Conservation (phyloP, 2,888 invertebrate genomes). For the Pheosia tremula region DNA sequence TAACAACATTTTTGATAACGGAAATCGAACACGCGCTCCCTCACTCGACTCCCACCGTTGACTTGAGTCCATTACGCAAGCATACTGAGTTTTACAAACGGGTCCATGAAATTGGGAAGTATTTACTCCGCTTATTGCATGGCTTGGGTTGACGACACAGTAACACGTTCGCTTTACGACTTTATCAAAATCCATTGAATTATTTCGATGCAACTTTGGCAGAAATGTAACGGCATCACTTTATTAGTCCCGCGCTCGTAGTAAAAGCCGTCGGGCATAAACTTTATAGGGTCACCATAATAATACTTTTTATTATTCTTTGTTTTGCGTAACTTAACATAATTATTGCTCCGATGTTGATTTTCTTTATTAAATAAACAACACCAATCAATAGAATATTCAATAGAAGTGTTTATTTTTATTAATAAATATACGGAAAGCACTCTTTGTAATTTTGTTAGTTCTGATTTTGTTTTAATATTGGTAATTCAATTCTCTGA, state of each 20-base stretch:
- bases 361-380: neutral
- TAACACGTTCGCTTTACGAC: slow-evolving; percentile 35
- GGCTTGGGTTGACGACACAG: slow-evolving; percentile 19
- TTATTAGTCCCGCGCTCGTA: slow-evolving; percentile 53
- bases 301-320: slow-evolving; percentile 7
- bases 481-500: too few species aligned
- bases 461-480: too few species aligned
- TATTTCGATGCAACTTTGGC: slow-evolving; percentile 51
- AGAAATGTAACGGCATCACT: slow-evolving; percentile 43
- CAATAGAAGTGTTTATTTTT: too few species aligned
- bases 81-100: neutral
- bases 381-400: too few species aligned
- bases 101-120: slow-evolving; percentile 8
- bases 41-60: too few species aligned
- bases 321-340: slow-evolving; percentile 7
- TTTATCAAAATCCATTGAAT: slow-evolving; percentile 52
- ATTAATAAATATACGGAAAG: too few species aligned
- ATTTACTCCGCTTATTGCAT: slow-evolving; percentile 11
- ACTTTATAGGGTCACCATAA: slow-evolving; percentile 34
- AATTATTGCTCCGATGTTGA: neutral
- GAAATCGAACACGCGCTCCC: too few species aligned
- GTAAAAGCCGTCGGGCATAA: slow-evolving; percentile 44
- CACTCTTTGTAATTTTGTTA: too few species aligned
- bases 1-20: too few species aligned
- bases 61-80: too few species aligned